These are phyloP conservation scores for Herpailurus yagouaroundi DNA, from an alignment of 2,113 vertebrate genomes.

Conservation along the genomic window DNA sequence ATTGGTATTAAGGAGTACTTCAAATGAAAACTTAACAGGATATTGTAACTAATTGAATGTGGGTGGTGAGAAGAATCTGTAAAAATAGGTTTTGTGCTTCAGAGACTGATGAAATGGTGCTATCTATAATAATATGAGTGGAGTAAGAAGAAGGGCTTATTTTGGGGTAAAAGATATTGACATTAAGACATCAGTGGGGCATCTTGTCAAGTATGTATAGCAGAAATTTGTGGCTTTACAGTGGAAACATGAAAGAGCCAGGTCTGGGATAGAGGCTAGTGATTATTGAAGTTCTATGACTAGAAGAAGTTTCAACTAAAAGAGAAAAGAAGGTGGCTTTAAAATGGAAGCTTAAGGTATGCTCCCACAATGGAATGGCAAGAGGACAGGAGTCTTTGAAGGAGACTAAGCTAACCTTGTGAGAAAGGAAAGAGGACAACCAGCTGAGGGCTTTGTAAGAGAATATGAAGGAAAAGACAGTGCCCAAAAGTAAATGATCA, in stretches of 20 bases:
- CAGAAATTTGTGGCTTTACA: conserved; percentile 3
- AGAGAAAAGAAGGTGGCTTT: background rate
- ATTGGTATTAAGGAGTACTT: background rate
- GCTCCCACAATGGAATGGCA: background rate
- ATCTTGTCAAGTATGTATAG: background rate
- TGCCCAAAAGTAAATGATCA: background rate
- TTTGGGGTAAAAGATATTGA: background rate
- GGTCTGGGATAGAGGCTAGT: background rate
- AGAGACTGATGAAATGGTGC: background rate
- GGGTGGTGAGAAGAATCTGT: background rate
- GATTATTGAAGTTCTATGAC: background rate
- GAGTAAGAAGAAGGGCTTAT: background rate
- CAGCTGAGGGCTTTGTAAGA: background rate
- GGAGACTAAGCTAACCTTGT: background rate
- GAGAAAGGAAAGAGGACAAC: background rate
- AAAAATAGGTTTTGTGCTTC: background rate
- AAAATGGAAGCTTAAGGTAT: background rate
- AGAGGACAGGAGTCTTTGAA: background rate
- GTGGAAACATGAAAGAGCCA: background rate
- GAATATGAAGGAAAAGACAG: conserved; percentile 2
- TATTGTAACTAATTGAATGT: background rate
- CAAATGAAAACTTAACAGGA: background rate
- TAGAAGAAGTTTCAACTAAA: background rate
- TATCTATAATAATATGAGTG: background rate
- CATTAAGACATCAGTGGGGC: background rate